Conservation (phyloP, 2,888 invertebrate species). For the Tanypteryx hageni region DNA sequence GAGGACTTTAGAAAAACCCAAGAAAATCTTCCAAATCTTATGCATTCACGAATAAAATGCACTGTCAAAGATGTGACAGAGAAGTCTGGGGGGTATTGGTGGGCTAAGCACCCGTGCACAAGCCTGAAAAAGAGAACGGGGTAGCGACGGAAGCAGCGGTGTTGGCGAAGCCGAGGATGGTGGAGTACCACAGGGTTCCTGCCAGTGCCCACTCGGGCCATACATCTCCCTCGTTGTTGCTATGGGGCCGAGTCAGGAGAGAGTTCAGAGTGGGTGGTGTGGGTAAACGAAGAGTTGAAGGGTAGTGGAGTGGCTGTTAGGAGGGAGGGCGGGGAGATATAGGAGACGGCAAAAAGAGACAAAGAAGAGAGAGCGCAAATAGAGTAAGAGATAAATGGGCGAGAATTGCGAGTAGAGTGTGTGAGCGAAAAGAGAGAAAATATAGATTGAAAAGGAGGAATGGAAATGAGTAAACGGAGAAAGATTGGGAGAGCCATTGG, state of each 20-base stretch:
- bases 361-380: neutral
- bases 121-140: neutral
- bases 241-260: constrained; percentile 22
- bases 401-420: neutral
- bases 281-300: constrained; percentile 17
- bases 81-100: constrained; percentile 35
- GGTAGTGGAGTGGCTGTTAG: neutral
- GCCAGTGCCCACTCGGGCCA: constrained; percentile 28
- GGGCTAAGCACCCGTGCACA: constrained; percentile 19
- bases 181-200: constrained; percentile 59
- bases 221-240: constrained; percentile 61
- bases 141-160: neutral
- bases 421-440: neutral
- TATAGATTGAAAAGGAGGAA: neutral
- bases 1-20: constrained; percentile 35
- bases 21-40: constrained; percentile 40
- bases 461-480: neutral
- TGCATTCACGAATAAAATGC: constrained; percentile 21
- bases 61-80: neutral
- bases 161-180: neutral
- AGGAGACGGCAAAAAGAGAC: neutral
- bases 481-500: neutral
- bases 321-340: neutral
- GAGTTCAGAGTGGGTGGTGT: neutral
- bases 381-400: neutral